Evolutionary conservation across 2,797 vertebrate genomes (phyloP), one percentile per base, ranked within the genome.

Genomic region (Aplochiton taeniatus): DNA sequence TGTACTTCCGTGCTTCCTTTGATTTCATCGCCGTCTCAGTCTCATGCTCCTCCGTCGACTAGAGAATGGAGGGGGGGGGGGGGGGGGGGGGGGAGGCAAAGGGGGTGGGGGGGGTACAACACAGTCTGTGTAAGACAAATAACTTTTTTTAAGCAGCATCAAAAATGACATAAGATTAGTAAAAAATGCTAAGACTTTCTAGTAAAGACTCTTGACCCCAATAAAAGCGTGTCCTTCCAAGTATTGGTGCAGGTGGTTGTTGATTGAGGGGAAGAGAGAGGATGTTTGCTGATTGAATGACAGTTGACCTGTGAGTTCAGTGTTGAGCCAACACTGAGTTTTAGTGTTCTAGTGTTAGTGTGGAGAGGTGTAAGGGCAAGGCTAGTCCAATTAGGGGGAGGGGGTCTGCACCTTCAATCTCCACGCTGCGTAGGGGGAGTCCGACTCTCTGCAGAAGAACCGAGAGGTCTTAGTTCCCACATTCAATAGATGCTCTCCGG

Each of bases 1-100:
- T 98, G 90, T 98, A 99, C 93, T 99, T 99, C 80, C 98, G 93
- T 76, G 98, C 96, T 92, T 99, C 98, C 90, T 99, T 99, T 86
- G 98, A 99, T 85, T 99, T 99, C 95, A 99, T 98, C 77, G 95
- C 96, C 12, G 96, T 99, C 90, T 98, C 98, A 1, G 93, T 89
- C 86, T 99, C 97, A 0, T 99, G 97, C 62, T 98, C 97, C 86
- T 99, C 97, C 85, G 97, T 94, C 74, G 97, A 95, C 98, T 99
- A 76, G 47, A 66, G 63, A 56, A 53, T 72, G 4, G 63, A 7
- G 16, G 45, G 12, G 41, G 11, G 7, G n/a, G 17, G 18, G n/a
- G 13, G 44, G 4, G 9, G 11, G 11, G 31, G 17, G 16, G 17
- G 41, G 14, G 50, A 17, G 9, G n/a, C 9, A 16, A 19, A 56